Evolutionary conservation across 2,113 vertebrate species (phyloP), one percentile per base, ranked within the genome.

Genomic region (Heterocephalus glaber): DNA sequence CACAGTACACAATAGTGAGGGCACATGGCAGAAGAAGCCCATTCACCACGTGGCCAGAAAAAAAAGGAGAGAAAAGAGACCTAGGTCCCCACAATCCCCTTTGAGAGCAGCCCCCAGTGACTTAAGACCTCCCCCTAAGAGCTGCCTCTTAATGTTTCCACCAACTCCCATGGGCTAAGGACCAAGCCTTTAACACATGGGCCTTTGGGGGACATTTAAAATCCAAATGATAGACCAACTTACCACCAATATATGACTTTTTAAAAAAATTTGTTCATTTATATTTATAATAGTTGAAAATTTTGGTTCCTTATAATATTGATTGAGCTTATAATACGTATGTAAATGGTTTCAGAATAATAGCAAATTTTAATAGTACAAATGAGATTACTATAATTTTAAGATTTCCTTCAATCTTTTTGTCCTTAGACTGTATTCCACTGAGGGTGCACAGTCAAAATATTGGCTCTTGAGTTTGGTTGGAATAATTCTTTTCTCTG

Each of bases 401-500:
- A 94, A 90, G 49, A 77, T 66, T 44, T 38, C 44, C 24, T 82
- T 72, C 54, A 77, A 65, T 65, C 49, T 70, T 68, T 85, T 85
- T 90, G 30, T 84, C 35, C 60, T 90, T 85, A 66, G 68, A 56
- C 38, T 52, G 33, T 90, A 58, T 90, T 56, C 70, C 33, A 80
- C 52, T 68, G 88, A 90, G 49, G 24, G 70, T 95, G 19, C 68
- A 86, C 35, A 86, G 54, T 61, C 28, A 86, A 90, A 86, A 54
- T 60, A 61, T 44, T 91, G 63, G 44, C 89, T 81, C 52, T 7
- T 82, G 44, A 86, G 70, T 6, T 86, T 90, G 35, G 20, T 54
- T 87, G 66, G 65, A 87, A 63, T 81, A 92, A 61, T 85, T 76
- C 2, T 54, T 92, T 60, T 82, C 47, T 92, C 30, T 92, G n/a